Evolutionary conservation across 2,113 vertebrate species (phyloP), one percentile per base, ranked within the genome.

Genomic region (Phrynosoma blainvillii): DNA sequence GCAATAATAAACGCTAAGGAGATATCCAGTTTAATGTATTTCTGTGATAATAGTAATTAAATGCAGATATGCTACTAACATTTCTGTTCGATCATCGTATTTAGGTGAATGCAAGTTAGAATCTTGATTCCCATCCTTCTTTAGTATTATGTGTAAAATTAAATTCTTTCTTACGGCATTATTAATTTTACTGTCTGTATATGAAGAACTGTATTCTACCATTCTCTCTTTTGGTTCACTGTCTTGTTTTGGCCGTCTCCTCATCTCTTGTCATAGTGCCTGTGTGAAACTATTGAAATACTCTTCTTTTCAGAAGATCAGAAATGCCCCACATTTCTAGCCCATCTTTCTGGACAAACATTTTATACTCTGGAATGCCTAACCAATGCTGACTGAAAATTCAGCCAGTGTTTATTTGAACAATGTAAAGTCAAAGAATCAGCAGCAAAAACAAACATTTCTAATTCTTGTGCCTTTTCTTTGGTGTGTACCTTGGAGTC

Each of bases 381-480:
- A 0, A 88, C 90, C 91, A 42, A 90, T 91, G 93, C 89, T 79
- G 87, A 87, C 40, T 27, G 23, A 94, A 95, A 95, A 84, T 75
- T 91, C 1, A 1, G 89, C 32, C 86, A 87, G 70, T 71, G 87
- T 96, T 95, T 95, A 91, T 96, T 94, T 95, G 92, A 96, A 94
- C 87, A 95, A 92, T 88, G 83, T 91, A 93, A 94, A 88, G 87
- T 92, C 96, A 94, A 96, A 94, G 93, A 93, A 94, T 89, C 93
- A 94, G 93, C 90, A 93, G 92, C 91, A 94, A 96, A 88, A 95
- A 90, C 93, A 95, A 92, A 92, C 92, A 89, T 92, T 96, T 94
- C 96, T 93, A 96, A 94, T 95, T 96, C 91, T 94, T 95, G 52
- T 93, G 36, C 80, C 93, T 95, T 96, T 96, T 93, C 71, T 82